Evolutionary conservation across 37 sponge, comb jelly and placozoan genomes (phyloP).

Genomic region (Bolinopsis microptera): DNA sequence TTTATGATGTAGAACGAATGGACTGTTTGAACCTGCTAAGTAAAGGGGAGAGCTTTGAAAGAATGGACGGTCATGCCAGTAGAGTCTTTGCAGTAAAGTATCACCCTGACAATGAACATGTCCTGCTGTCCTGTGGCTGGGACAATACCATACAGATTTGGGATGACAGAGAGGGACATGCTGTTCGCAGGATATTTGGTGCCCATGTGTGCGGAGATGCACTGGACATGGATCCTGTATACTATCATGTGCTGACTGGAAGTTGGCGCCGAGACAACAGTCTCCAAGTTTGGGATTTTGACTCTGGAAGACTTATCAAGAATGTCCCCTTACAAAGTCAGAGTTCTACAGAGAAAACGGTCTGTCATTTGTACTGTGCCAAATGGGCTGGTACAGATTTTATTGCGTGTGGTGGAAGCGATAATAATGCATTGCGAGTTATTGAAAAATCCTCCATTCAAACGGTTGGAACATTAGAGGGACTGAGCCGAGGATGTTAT

Average conservation of each 20-base stretch:
- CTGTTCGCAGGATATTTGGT: conserved; percentile 68
- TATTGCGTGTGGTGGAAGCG: conserved; percentile 55
- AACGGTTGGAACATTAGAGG: conserved; percentile 1
- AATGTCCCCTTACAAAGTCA: conserved; percentile 21
- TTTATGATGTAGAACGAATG: conserved; percentile 51
- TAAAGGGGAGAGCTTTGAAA: conserved; percentile 61
- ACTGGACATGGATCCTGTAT: conserved; percentile 30
- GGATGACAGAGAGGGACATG: conserved; percentile 70
- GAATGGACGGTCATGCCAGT: conserved; percentile 82
- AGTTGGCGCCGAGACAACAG: conserved; percentile 24
- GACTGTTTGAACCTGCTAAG: neutral
- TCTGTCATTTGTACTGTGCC: conserved; percentile 65
- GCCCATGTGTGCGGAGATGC: conserved; percentile 43
- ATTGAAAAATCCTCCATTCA: conserved; percentile 59
- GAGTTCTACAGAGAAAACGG: neutral
- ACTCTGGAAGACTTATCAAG: conserved; percentile 68
- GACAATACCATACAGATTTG: conserved; percentile 83
- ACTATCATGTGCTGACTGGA: neutral
- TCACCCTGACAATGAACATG: conserved; percentile 74
- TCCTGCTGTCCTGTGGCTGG: conserved; percentile 79
- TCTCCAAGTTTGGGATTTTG: conserved; percentile 72
- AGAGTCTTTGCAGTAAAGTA: conserved; percentile 76
- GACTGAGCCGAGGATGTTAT: conserved; percentile 33
- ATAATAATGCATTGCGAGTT: conserved; percentile 42
- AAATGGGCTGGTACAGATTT: conserved; percentile 63